Base-by-base conservation (phyloP, 2,797 vertebrate species). In the Chelidonichthys spinosus region DNA sequence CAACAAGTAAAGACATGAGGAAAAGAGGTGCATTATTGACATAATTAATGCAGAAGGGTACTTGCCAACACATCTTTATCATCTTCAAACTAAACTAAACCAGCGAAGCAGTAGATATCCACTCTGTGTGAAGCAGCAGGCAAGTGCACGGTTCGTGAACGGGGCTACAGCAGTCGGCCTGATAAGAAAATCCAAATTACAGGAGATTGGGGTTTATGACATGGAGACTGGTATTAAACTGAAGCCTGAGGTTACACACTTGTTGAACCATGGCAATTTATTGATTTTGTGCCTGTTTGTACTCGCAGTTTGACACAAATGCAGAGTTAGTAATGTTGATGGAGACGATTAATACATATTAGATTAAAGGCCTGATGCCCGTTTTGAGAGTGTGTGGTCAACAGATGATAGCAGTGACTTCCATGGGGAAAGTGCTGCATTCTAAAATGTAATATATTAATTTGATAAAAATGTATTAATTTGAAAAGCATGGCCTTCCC, bases 321-420 rank as follows among this genome's bases (percentile, higher is more conserved):
- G 69, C 82, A 88, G 87, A 88, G 69, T 89, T 83, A 87, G 73
- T 83, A 83, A 86, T n/a, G 44, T 7, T 50, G 81, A 85, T 42
- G 53, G 80, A 84, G 75, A 67, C 62, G 76, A 82, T 37, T 43
- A 85, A 84, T 46, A 7, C 67, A 82, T 78, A 90, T 90, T 82
- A 64, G 71, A 84, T 84, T 81, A 79, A 65, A 81, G 52, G 63
- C 40, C 77, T 82, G 53, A 73, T 13, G 50, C 39, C 15, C 56
- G 56, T 13, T 25, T 25, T 25, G 53, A 47, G 53, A 72, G 59
- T 56, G 75, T 71, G 69, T 37, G 64, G 64, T 71, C 69, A 70
- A 77, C 36, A 73, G 37, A 65, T 35, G 32, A 7, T 4, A 15
- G 43, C 3, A 4, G 47, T 7, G 49, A n/a, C 44, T 63, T 65